Evolutionary conservation across 1,140 invertebrate genomes (phyloP).

Genomic region (Cotesia typhae): DNA sequence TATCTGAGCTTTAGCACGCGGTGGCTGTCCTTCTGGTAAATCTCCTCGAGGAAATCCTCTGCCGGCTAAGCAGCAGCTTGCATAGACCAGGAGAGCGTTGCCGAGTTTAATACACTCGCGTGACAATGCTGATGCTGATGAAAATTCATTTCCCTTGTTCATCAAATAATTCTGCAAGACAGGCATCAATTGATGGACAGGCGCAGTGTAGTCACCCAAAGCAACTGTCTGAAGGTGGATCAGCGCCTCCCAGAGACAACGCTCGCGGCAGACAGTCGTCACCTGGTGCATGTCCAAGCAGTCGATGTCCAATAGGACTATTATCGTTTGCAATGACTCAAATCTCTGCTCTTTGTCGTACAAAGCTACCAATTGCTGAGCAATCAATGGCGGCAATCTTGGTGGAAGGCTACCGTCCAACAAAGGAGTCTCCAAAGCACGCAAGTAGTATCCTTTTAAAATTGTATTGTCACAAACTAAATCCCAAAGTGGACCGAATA

Average conservation of each 20-base stretch:
- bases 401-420: constrained; percentile 65
- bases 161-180: constrained; percentile 63
- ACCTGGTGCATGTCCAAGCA: constrained; percentile 91
- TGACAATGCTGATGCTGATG: constrained; percentile 55
- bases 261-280: constrained; percentile 80
- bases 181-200: constrained; percentile 80
- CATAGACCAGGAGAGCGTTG: constrained; percentile 91
- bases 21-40: constrained; percentile 76
- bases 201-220: constrained; percentile 83
- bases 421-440: constrained; percentile 65
- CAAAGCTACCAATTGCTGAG: constrained; percentile 74
- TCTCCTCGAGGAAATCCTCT: constrained; percentile 88
- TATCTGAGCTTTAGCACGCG: constrained; percentile 81
- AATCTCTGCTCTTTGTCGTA: constrained; percentile 68
- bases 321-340: constrained; percentile 79
- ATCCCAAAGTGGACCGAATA: constrained; percentile 69
- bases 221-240: constrained; percentile 90
- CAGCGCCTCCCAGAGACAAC: constrained; percentile 85
- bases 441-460: constrained; percentile 62
- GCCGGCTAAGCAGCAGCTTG: constrained; percentile 92
- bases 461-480: constrained; percentile 60
- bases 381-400: constrained; percentile 70
- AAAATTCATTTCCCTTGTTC: constrained; percentile 41
- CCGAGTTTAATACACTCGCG: constrained; percentile 73
- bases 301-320: constrained; percentile 83